Base-by-base conservation (phyloP, 2,113 vertebrate genomes). In the Pygoscelis adeliae region DNA sequence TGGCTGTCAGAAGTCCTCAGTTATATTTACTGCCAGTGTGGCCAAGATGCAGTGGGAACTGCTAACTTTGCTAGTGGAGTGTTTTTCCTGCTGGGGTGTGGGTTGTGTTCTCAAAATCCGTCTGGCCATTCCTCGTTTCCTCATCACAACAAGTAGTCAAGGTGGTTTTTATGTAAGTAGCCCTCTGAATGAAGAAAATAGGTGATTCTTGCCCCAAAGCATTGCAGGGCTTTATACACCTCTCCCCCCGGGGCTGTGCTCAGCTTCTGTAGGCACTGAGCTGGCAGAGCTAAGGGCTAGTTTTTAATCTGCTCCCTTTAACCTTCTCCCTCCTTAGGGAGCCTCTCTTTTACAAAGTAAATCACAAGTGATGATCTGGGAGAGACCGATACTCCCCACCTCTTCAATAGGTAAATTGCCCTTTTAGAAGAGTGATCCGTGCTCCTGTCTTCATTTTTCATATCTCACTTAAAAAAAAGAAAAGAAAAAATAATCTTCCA, bases 381-480 rank as follows among this genome's bases (percentile, higher is more conserved):
- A 84, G 56, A 91, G 77, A 44, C 94, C 78, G 94, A 79, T 97
- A 90, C 93, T 97, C 81, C 91, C 22, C 72, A 89, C 52, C 89
- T 83, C 95, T 95, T 79, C 89, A 58, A 87, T 93, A 95, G 97
- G 92, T 93, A 85, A 93, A 90, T 86, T 90, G 49, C 66, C 93
- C 66, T 92, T 93, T 97, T 82, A 79, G 66, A 89, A 94, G 65
- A 76, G 65, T 72, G 78, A 84, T 83, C 90, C 25, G 3, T 95
- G 93, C 71, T 97, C 49, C 78, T 62, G 56, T 74, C 81, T 74
- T 97, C 90, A 86, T 98, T 93, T 96, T 97, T 94, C 96, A 72
- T 97, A 96, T 97, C 83, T 98, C 90, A 90, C 95, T 98, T 96
- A 7, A 92, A 67, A 82, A 5, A 8, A 3, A 20, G 14, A 32